Conservation (phyloP, 2,113 vertebrate genomes). For the Catharus minimus region DNA sequence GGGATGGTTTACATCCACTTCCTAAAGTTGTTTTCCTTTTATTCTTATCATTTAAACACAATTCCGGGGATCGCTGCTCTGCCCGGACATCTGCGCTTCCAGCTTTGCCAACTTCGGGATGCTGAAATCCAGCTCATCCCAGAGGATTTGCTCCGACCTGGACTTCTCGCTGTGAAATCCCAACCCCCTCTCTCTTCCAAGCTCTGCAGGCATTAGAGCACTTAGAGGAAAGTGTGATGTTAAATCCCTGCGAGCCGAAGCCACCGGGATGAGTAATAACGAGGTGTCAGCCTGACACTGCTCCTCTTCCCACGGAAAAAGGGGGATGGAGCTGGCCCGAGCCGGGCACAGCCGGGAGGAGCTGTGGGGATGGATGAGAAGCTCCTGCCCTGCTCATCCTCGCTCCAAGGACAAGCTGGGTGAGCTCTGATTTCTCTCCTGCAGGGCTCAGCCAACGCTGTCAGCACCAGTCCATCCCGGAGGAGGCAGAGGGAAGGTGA, state of each 20-base stretch:
- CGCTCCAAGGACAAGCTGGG: not conserved
- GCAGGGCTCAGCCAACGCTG: not conserved
- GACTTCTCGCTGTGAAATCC: not conserved
- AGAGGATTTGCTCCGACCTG: not conserved
- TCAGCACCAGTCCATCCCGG: not conserved
- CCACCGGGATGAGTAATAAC: not conserved
- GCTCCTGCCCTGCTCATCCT: not conserved
- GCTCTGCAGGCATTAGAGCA: not conserved
- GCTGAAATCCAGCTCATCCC: not conserved
- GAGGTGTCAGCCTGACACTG: not conserved
- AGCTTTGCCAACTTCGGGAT: not conserved
- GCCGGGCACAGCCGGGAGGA: not conserved
- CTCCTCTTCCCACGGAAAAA: not conserved
- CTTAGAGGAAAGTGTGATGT: not conserved
- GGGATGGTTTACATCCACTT: conserved; percentile 47
- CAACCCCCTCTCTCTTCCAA: not conserved
- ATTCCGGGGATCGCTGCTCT: not conserved
- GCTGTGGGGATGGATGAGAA: not conserved
- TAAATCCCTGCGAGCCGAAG: not conserved
- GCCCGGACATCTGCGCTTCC: conserved; percentile 20
- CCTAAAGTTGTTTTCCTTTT: conserved; percentile 55
- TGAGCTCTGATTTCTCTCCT: not conserved
- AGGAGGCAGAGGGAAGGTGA: not conserved
- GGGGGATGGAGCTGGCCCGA: not conserved
- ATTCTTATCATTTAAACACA: conserved; percentile 13